phyloP scores from a whole-genome alignment of 2,113 vertebrate species.

The Electrona antarctica region DNA sequence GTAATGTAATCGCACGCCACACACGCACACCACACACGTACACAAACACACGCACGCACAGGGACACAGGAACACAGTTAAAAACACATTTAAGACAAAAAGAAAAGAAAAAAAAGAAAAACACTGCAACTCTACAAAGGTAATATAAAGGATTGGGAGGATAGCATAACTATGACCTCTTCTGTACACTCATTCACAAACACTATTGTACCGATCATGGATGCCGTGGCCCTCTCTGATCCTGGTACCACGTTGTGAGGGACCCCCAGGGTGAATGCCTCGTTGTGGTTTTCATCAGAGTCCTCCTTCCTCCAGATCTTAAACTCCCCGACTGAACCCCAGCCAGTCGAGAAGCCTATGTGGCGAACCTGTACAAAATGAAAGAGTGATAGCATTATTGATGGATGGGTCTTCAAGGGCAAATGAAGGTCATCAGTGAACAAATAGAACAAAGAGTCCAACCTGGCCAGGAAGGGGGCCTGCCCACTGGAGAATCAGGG shows the following conservation, averaged over 20 bases:
- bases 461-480: constrained; percentile 79
- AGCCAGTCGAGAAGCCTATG: constrained; percentile 94
- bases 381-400: background rate
- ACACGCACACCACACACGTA: background rate
- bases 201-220: constrained; percentile 85
- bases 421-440: background rate
- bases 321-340: constrained; percentile 94
- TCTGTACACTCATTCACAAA: background rate
- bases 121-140: background rate
- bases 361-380: constrained; percentile 77
- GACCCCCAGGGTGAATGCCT: constrained; percentile 92
- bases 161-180: too few species aligned
- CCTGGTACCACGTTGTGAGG: constrained; percentile 91
- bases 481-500: constrained; percentile 86
- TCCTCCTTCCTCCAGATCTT: constrained; percentile 95
- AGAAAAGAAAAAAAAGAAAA: background rate
- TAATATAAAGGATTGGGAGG: background rate
- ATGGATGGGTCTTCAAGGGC: background rate
- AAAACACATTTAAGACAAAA: background rate
- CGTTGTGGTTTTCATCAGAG: constrained; percentile 93
- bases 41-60: constrained; percentile 1
- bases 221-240: constrained; percentile 88
- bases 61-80: constrained; percentile 1
- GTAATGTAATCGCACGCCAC: constrained; percentile 7
- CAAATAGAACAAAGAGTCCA: constrained; percentile 30